Conservation (phyloP, 1,140 invertebrate genomes). For the Trichonephila clavipes region DNA sequence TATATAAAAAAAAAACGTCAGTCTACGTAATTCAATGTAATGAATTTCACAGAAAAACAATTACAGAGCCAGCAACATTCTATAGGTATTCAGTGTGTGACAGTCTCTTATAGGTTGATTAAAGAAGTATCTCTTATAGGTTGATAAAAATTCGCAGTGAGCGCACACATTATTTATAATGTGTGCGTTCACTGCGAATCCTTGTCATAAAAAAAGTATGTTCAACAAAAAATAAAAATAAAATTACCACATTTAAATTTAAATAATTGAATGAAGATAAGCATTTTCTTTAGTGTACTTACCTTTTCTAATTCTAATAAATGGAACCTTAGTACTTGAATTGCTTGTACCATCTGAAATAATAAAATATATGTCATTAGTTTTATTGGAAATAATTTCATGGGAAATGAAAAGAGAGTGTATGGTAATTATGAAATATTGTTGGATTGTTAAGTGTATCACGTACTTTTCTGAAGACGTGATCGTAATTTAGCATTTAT, state of each 20-base stretch:
- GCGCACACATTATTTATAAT: too few relatives aligned
- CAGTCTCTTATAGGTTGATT: too few relatives aligned
- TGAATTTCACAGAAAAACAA: too few relatives aligned
- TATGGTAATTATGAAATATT: not conserved
- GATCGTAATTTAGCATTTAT: not conserved
- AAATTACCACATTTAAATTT: not conserved
- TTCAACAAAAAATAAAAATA: not conserved
- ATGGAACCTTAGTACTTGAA: slow-evolving; percentile 99
- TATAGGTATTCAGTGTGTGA: too few relatives aligned
- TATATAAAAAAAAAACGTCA: too few relatives aligned
- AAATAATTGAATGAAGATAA: not conserved
- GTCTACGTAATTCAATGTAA: too few relatives aligned
- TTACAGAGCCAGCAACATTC: too few relatives aligned
- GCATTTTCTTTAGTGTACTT: slow-evolving; percentile 82
- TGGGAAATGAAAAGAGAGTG: not conserved
- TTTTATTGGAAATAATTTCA: not conserved
- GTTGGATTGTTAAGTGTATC: not conserved
- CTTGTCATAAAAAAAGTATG: not conserved
- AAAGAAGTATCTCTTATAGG: too few relatives aligned
- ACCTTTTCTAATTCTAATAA: slow-evolving; percentile 99
- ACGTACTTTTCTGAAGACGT: not conserved
- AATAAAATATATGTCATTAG: slow-evolving; percentile 81
- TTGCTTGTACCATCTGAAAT: slow-evolving; percentile 99
- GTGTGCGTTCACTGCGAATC: not conserved
- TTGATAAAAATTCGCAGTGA: too few relatives aligned